Evolutionary conservation across 2,113 vertebrate genomes (phyloP), one percentile per base, ranked within the genome.

Genomic region (Illadopsis cleaveri): DNA sequence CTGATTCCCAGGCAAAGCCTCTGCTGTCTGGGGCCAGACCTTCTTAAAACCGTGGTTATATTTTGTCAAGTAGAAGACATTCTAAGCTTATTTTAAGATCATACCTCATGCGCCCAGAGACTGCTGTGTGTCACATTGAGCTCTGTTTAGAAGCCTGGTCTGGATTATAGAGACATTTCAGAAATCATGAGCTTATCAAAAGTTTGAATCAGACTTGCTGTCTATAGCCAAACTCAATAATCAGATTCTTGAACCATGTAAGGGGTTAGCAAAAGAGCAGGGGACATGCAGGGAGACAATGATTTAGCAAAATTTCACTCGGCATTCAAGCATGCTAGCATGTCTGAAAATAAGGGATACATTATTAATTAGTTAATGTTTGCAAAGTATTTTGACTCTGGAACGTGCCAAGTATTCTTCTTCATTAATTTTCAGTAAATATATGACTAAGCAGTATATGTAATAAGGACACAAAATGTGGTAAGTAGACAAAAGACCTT

Each of bases 351-450:
- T 86, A 93, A 96, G 64, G 66, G 84, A 96, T 97, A 75, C 86
- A 97, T 97, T 97, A 97, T 97, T 97, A 97, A 97, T 97, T 94
- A 91, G 86, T 83, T 96, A 96, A 96, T 96, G 92, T 97, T 96
- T 95, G 89, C 78, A 90, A 95, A 96, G 82, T 83, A 91, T 94
- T 94, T 94, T 85, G 71, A 96, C 78, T 94, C 90, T 66, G 58
- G 54, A 91, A 94, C 5, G 27, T 76, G 84, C 86, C 86, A 96
- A 95, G 60, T 86, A 53, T 45, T 88, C 92, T 92, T 96, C 82
- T 83, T 91, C 78, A 76, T 85, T 94, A 95, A 75, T 95, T 93
- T 91, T 94, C 79, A 82, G 89, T 88, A 93, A 96, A 97, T 85
- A 93, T 48, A 69, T 93, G 93, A 93, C 88, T 95, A 92, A 88